A percentile compares a stretch with the other conserved stretches of the same genome.
Evolutionary conservation across 2,797 vertebrate genomes (phyloP).

Genomic region (Leptatherina wallacei): DNA sequence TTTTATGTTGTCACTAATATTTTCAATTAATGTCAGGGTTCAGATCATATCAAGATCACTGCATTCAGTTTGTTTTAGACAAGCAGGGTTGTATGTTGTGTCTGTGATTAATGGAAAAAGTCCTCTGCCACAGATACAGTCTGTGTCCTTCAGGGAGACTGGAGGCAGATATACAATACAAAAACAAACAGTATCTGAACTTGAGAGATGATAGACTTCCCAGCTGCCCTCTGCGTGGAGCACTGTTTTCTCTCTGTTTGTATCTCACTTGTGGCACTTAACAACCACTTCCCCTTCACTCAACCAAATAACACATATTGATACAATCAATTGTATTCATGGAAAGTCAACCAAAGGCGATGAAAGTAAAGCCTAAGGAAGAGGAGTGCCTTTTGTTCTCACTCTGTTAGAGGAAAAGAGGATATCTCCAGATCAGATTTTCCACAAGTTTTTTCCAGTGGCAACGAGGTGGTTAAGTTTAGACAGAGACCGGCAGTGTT

Average conservation of each 20-base stretch:
- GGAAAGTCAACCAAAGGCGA: constrained; percentile 73
- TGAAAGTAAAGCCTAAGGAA: constrained; percentile 75
- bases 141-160: constrained; percentile 39
- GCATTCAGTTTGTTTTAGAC: not conserved
- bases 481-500: constrained; percentile 54
- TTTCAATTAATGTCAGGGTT: not conserved
- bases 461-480: constrained; percentile 67
- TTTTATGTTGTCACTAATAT: not conserved
- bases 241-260: constrained; percentile 52
- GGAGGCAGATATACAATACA: constrained; percentile 48
- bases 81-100: constrained; percentile 33
- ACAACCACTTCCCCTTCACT: constrained; percentile 75
- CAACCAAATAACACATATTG: constrained; percentile 71
- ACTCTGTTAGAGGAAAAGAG: constrained; percentile 50
- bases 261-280: constrained; percentile 61
- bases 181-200: constrained; percentile 63
- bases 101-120: constrained; percentile 57
- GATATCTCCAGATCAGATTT: constrained; percentile 75
- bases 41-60: not conserved
- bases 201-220: constrained; percentile 67
- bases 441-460: constrained; percentile 71
- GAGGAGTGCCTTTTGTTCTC: constrained; percentile 67
- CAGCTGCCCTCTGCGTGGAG: constrained; percentile 41
- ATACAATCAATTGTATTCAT: constrained; percentile 71
- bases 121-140: constrained; percentile 21